Percentiles rank a stretch among this genome's conserved stretches.
phyloP scores from a whole-genome alignment of 2,113 vertebrate species.

The Xyliphius kryptos region DNA sequence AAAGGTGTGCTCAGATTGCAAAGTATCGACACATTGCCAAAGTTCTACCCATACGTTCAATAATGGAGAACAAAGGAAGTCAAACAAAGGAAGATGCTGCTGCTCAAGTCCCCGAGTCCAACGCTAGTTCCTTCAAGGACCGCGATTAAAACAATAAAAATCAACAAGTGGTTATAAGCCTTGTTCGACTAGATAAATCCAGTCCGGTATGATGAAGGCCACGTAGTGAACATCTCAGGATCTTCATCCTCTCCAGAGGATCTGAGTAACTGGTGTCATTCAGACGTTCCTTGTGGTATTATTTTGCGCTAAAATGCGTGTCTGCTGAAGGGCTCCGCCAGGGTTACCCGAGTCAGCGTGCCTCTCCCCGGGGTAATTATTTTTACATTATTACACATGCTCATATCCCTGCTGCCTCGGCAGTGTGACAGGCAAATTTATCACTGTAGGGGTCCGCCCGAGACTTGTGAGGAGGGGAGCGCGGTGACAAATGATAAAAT shows the following conservation, averaged over 20 bases:
- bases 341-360: conserved; percentile 37
- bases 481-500: conserved; percentile 75
- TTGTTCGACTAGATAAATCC: no score
- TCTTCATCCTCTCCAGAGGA: conserved; percentile 32
- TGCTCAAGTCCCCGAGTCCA: no score
- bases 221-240: conserved; percentile 23
- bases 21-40: no score
- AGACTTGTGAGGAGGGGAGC: not conserved
- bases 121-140: no score
- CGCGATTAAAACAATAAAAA: no score
- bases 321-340: conserved; percentile 43
- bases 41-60: no score
- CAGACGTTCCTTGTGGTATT: no score
- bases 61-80: no score
- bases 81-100: no score
- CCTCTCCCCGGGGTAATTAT: conserved; percentile 74
- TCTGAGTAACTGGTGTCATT: conserved; percentile 65
- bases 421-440: conserved; percentile 74
- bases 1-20: no score
- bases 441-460: conserved; percentile 59
- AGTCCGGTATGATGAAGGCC: conserved; percentile 58
- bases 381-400: conserved; percentile 79
- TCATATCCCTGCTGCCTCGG: conserved; percentile 67
- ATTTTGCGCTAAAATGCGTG: no score
- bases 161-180: no score